Evolutionary conservation across 2,113 vertebrate genomes (phyloP), one percentile per base, ranked within the genome.

Genomic region (Pygoscelis adeliae): DNA sequence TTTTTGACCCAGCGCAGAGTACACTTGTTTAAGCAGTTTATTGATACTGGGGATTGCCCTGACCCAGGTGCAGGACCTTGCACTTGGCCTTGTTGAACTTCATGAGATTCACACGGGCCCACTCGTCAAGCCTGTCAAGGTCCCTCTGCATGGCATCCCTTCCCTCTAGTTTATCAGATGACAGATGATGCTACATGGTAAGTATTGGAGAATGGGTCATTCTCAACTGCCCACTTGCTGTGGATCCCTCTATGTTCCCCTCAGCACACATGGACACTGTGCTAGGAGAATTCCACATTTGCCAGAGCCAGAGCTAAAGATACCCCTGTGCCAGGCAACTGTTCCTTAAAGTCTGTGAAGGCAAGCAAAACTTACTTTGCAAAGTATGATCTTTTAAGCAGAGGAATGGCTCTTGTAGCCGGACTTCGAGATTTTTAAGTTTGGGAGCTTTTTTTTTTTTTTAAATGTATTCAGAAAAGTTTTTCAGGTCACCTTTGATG

Each of bases 401-500:
- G n/a, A 49, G 36, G 4, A 4, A 13, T 34, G 52, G 7, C 30
- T 92, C 29, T 47, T 36, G 10, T 6, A 66, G 23, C 15, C 5
- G 2, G 14, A 70, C 13, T 59, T 76, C 0, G 3, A 9, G 21
- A 16, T 87, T 87, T 93, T 46, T 30, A 55, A 27, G n/a, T 42
- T 50, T 56, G 29, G 47, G 29, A 50, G 25, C 2, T 22, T 29
- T 34, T 34, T 42, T 32, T 36, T 79, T 42, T 32, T 71, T 20
- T 42, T 6, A 42, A 36, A 87, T 6, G 14, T 2, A 36, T 66
- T 50, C 10, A 26, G 53, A 69, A 16, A 69, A 34, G 5, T 9
- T 89, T 91, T 95, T 38, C 59, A 78, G 95, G 89, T 96, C 89
- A 88, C 52, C 78, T 91, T 69, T 85, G 65, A 61, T 88, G 66